These are phyloP conservation scores for Pollenia angustigena DNA, from an alignment of 2,888 invertebrate genomes.

Conservation along the genomic window DNA sequence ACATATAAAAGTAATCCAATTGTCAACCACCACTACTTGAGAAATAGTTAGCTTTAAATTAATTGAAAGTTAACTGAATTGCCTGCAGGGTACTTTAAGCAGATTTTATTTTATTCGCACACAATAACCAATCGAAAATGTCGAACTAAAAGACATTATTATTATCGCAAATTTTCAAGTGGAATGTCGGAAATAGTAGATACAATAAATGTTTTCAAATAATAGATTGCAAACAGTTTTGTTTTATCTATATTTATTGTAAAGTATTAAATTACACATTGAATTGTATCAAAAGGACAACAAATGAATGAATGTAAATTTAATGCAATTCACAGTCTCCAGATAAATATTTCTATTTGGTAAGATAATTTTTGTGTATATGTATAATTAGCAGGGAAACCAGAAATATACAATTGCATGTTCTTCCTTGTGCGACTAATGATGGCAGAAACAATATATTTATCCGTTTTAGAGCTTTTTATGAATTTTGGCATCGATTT, in stretches of 20 bases:
- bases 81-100: too few species aligned
- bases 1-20: too few species aligned
- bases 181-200: slow-evolving; percentile 31
- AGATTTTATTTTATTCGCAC: not conserved
- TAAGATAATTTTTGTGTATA: too few species aligned
- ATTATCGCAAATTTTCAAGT: not conserved
- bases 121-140: slow-evolving; percentile 23
- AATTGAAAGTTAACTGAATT: too few species aligned
- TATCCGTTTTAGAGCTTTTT: too few species aligned
- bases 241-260: not conserved
- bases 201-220: slow-evolving; percentile 29
- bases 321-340: not conserved
- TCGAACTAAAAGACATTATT: slow-evolving; percentile 9
- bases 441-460: too few species aligned
- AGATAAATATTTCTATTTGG: not conserved
- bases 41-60: too few species aligned
- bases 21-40: too few species aligned
- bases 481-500: too few species aligned
- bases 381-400: too few species aligned
- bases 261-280: not conserved
- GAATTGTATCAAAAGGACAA: not conserved
- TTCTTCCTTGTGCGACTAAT: too few species aligned
- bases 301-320: not conserved
- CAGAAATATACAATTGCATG: too few species aligned
- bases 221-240: slow-evolving; percentile 19